Evolutionary conservation across 2,113 vertebrate genomes (phyloP).

Genomic region (Microtus richardsoni): DNA sequence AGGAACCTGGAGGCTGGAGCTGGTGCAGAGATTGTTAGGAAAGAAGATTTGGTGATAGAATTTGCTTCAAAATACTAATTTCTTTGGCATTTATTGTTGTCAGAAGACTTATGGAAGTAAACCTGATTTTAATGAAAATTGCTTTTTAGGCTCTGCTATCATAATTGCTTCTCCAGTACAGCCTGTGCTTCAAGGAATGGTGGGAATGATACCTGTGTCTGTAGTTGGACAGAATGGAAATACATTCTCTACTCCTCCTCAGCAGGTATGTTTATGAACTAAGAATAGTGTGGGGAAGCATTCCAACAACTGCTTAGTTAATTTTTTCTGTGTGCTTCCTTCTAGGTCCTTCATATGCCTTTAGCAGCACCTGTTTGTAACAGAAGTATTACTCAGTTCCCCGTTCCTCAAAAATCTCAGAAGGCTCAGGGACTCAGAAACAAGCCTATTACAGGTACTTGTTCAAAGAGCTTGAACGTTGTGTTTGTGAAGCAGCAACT

Average conservation of each 20-base stretch:
- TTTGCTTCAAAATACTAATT: slow-evolving; percentile 49
- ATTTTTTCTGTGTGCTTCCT: neutral
- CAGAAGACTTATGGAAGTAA: neutral
- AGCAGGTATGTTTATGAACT: slow-evolving; percentile 88
- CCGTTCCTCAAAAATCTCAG: slow-evolving; percentile 87
- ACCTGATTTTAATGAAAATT: neutral
- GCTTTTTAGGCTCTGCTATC: slow-evolving; percentile 92
- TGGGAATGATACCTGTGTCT: slow-evolving; percentile 94
- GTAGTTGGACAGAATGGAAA: slow-evolving; percentile 91
- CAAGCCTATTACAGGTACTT: slow-evolving; percentile 85
- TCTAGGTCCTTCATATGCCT: slow-evolving; percentile 89
- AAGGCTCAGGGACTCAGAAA: slow-evolving; percentile 84
- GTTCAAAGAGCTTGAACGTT: slow-evolving; percentile 1
- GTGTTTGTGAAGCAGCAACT: neutral
- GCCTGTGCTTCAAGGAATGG: slow-evolving; percentile 92
- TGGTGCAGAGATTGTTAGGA: neutral
- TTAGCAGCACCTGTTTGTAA: slow-evolving; percentile 86
- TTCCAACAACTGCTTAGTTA: slow-evolving; percentile 42
- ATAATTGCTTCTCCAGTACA: slow-evolving; percentile 94
- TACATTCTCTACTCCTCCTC: slow-evolving; percentile 89
- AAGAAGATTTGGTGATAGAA: neutral
- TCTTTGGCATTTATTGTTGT: neutral
- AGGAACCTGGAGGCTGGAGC: neutral
- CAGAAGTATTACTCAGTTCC: slow-evolving; percentile 86
- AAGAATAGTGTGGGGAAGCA: neutral